phyloP scores from a whole-genome alignment of 2,113 vertebrate species.

The Planiliza haematocheilus region DNA sequence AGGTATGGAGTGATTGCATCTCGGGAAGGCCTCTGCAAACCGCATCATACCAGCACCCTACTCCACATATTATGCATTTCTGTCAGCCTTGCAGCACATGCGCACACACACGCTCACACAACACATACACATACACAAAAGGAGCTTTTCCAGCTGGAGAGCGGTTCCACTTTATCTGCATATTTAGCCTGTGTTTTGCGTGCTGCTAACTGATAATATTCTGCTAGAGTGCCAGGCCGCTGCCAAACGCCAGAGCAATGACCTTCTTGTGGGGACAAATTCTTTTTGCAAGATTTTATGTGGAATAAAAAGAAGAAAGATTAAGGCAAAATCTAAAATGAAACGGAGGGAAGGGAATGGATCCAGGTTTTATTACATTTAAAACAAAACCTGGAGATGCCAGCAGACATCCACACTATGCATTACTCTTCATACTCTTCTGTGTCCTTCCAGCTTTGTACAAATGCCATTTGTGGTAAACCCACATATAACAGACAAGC shows the following conservation, averaged over 20 bases:
- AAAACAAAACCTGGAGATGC: slow-evolving; percentile 70
- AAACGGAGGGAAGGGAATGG: slow-evolving; percentile 20
- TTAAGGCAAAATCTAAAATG: slow-evolving; percentile 19
- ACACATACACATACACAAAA: slow-evolving; percentile 36
- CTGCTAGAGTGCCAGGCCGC: slow-evolving; percentile 64
- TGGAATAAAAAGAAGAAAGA: slow-evolving; percentile 22
- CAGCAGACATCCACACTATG: slow-evolving; percentile 34
- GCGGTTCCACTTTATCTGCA: slow-evolving; percentile 76
- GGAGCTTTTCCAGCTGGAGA: slow-evolving; percentile 65
- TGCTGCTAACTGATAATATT: slow-evolving; percentile 78
- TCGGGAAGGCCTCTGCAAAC: slow-evolving; percentile 22
- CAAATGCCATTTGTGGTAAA: slow-evolving; percentile 56
- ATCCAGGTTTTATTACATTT: slow-evolving; percentile 65
- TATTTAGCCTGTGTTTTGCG: slow-evolving; percentile 71
- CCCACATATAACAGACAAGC: slow-evolving; percentile 56
- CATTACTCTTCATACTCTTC: slow-evolving; percentile 20
- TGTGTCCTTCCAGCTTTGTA: slow-evolving; percentile 24
- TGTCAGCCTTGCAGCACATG: slow-evolving; percentile 16
- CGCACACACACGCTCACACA: not conserved
- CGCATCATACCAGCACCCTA: slow-evolving; percentile 37
- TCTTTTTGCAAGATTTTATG: slow-evolving; percentile 45
- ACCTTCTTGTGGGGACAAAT: slow-evolving; percentile 72
- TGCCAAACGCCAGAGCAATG: slow-evolving; percentile 67
- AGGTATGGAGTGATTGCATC: slow-evolving; percentile 31
- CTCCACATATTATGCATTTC: slow-evolving; percentile 32